phyloP scores from a whole-genome alignment of 2,797 vertebrate genomes.

The Malacoraja senta region DNA sequence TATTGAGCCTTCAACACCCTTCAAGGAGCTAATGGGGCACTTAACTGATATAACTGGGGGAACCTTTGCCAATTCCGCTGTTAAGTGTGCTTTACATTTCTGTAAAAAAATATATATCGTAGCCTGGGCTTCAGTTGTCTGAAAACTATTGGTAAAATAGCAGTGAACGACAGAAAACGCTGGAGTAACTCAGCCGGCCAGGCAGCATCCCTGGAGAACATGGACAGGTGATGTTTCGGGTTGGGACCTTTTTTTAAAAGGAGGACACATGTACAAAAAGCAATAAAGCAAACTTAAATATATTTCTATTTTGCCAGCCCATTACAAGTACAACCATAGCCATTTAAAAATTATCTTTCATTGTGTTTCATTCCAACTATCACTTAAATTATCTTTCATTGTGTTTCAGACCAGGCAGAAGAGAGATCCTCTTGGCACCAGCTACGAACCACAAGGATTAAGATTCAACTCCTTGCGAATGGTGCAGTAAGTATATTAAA shows the following conservation, averaged over 20 bases:
- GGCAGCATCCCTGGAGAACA: too few relatives aligned
- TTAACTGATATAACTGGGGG: not conserved
- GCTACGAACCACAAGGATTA: not conserved
- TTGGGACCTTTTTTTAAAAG: not conserved
- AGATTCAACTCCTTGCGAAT: constrained; percentile 11
- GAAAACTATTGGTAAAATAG: not conserved
- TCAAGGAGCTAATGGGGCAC: constrained; percentile 14
- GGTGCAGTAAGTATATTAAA: not conserved
- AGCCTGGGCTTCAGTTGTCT: not conserved
- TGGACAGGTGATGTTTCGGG: too few relatives aligned
- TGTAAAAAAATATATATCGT: not conserved
- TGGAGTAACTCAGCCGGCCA: too few relatives aligned
- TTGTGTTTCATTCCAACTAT: not conserved
- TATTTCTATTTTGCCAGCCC: not conserved
- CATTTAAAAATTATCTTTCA: not conserved
- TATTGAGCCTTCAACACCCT: constrained; percentile 4
- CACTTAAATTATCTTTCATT: constrained; percentile 10
- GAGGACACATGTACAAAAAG: not conserved
- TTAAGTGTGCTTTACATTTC: constrained; percentile 3
- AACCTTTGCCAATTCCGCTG: constrained; percentile 11
- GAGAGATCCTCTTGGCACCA: not conserved
- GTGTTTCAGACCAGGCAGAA: not conserved
- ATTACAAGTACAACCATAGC: not conserved
- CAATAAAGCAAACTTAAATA: not conserved
- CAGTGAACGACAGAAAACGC: not conserved